Evolutionary conservation across 2,888 invertebrate genomes (phyloP).

Genomic region (Crematogaster levior): DNA sequence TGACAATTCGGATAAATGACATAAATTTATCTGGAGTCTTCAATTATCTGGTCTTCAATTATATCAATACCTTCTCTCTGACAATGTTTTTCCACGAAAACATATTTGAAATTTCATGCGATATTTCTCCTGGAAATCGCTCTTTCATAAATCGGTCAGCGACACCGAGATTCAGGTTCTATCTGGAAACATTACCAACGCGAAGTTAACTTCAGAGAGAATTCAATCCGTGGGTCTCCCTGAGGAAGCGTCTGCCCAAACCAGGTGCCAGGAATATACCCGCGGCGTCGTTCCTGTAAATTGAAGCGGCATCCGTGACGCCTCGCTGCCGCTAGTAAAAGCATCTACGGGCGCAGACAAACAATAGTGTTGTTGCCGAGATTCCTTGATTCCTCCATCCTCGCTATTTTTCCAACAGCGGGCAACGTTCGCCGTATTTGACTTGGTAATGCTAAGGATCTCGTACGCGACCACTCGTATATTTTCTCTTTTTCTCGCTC

Average conservation of each 20-base stretch:
- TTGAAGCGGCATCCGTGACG: constrained; percentile 65
- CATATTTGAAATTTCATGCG: neutral
- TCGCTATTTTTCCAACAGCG: constrained; percentile 79
- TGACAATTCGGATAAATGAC: constrained; percentile 74
- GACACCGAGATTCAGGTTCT: constrained; percentile 3
- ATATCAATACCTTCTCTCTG: neutral
- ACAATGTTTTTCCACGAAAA: neutral
- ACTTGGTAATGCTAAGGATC: constrained; percentile 84
- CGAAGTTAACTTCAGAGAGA: constrained; percentile 6
- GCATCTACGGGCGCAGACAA: constrained; percentile 6
- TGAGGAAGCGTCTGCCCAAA: constrained; percentile 31
- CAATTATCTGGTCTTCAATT: neutral
- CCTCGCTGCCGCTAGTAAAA: constrained; percentile 40
- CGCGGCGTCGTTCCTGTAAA: constrained; percentile 72
- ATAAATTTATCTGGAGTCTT: neutral
- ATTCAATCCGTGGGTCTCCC: constrained; percentile 51
- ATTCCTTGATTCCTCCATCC: constrained; percentile 79
- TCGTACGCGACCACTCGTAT: constrained; percentile 70
- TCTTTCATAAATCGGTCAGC: constrained; percentile 27
- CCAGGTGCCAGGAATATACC: constrained; percentile 64
- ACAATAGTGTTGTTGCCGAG: constrained; percentile 55
- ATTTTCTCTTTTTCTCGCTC: constrained; percentile 50
- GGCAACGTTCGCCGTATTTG: constrained; percentile 81
- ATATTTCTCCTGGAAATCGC: neutral
- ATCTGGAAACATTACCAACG: constrained; percentile 18